These are phyloP conservation scores for Gallinago media DNA, from an alignment of 2,113 vertebrate genomes.

Conservation along the genomic window DNA sequence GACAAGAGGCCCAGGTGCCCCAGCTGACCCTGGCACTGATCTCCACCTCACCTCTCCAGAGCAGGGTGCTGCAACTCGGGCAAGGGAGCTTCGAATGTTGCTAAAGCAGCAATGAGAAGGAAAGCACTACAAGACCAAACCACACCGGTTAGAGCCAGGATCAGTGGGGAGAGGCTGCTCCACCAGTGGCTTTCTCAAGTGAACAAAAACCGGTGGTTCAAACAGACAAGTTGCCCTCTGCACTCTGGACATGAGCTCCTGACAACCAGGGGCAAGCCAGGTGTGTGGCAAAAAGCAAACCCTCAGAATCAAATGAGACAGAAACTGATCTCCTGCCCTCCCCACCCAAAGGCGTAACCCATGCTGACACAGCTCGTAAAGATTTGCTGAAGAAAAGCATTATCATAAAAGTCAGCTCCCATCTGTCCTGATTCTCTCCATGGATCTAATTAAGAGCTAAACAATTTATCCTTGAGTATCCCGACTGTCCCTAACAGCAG, in stretches of 20 bases:
- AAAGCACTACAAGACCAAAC: neutral
- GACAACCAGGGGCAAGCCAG: neutral
- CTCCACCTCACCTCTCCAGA: rapidly evolving
- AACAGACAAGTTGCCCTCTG: neutral
- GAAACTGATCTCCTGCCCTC: neutral
- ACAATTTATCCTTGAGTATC: neutral
- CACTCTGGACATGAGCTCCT: neutral
- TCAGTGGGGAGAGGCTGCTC: neutral
- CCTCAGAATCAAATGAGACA: neutral
- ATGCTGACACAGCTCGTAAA: neutral
- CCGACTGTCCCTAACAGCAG: neutral
- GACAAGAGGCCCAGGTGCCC: neutral
- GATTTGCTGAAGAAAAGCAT: neutral
- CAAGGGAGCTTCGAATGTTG: neutral
- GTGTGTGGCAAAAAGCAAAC: neutral
- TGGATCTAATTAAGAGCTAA: neutral
- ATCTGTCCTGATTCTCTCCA: neutral
- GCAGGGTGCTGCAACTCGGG: neutral
- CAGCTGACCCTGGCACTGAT: neutral
- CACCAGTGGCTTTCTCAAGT: neutral
- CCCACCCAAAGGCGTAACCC: neutral
- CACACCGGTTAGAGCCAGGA: rapidly evolving
- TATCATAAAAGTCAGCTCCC: neutral
- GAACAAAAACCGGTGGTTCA: neutral
- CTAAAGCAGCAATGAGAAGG: neutral